Base-by-base conservation (phyloP, 2,113 vertebrate genomes). In the Gopherus flavomarginatus region DNA sequence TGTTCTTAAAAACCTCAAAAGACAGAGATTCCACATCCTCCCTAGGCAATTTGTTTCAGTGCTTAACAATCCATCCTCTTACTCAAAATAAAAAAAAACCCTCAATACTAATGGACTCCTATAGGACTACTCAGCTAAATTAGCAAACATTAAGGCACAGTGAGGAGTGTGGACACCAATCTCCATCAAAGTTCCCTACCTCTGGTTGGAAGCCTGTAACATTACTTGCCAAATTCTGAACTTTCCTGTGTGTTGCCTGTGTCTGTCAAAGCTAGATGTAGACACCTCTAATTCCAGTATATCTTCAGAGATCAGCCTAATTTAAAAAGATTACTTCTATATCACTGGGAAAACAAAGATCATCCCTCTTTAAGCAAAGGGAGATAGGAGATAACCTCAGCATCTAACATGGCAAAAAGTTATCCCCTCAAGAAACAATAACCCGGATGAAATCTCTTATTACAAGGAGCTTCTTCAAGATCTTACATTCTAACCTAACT, bases 261-360 rank as follows among this genome's bases (percentile, higher is more conserved):
- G 81, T 3, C 31, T 14, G 35, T 50, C 38, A 53, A 49, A 8
- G 44, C 16, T 7, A 17, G 2, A 17, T 2, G 57, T 26, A 89
- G 65, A 86, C 94, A 75, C 42, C 42, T 69, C 26, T 44, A 47
- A 47, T 47, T 47, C 42, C 24, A 27, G 42, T 7, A 78, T 44
- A 13, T 24, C 24, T 54, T n/a, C 7, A 56, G 22, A 42, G 47
- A 84, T 62, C n/a, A 35, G 17, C 22, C 5, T 56, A 35, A 42
- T 92, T 92, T 86, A 5, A 50, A 94, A 90, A 93, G 1, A 82
- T 69, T 93, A 94, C 50, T 79, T 93, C 21, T 90, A 84, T 22
- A 83, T 54, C 19, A 93, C 50, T 85, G 84, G 16, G 10, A 95
- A 16, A 90, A 82, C 59, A 54, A 87, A 84, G 80, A 59, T 88